These are phyloP conservation scores for Tuta absoluta DNA, from an alignment of 2,888 invertebrate genomes.

Conservation along the genomic window DNA sequence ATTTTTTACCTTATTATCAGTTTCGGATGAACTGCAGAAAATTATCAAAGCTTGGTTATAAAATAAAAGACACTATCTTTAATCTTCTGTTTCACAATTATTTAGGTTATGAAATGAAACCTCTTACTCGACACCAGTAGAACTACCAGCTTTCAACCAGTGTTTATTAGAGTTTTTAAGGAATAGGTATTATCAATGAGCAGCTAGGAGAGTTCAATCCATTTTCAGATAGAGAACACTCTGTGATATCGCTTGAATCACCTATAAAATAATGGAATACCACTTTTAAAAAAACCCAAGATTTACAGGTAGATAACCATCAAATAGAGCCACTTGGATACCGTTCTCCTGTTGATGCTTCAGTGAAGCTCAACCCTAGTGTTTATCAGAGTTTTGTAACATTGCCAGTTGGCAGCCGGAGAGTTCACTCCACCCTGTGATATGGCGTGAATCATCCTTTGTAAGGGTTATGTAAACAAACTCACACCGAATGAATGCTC, in stretches of 20 bases:
- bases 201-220: too few relatives aligned
- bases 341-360: neutral
- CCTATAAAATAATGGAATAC: neutral
- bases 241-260: neutral
- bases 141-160: too few relatives aligned
- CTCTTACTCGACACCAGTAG: too few relatives aligned
- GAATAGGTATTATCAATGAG: too few relatives aligned
- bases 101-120: too few relatives aligned
- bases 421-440: slow-evolving; percentile 45
- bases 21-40: too few relatives aligned
- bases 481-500: neutral
- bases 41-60: too few relatives aligned
- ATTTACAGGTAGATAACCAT: neutral
- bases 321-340: neutral
- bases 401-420: slow-evolving; percentile 52
- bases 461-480: slow-evolving; percentile 40
- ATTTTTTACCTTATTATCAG: neutral
- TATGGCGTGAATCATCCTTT: slow-evolving; percentile 44
- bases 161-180: too few relatives aligned
- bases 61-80: too few relatives aligned
- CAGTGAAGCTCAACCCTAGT: slow-evolving; percentile 31
- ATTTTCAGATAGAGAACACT: too few relatives aligned
- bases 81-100: too few relatives aligned
- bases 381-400: slow-evolving; percentile 43
- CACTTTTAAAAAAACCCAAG: neutral